Conservation (phyloP, 2,888 invertebrate species). For the Leucozona laternaria region DNA sequence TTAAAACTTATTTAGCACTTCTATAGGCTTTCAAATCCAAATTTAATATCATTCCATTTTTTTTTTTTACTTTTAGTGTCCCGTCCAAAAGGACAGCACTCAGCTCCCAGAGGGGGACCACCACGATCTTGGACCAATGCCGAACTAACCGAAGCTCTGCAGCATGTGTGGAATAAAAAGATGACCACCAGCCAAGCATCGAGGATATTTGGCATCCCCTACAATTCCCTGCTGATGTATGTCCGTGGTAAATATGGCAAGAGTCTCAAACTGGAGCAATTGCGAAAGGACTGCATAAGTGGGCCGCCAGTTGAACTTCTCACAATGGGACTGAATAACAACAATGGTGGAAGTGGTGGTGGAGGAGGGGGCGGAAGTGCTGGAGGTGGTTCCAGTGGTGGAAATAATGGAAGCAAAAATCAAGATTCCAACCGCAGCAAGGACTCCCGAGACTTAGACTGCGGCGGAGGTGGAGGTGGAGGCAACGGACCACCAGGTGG, state of each 20-base stretch:
- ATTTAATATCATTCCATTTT: neutral
- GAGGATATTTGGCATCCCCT: constrained; percentile 95
- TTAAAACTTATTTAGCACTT: too few relatives aligned
- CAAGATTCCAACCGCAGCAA: constrained; percentile 81
- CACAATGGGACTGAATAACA: constrained; percentile 86
- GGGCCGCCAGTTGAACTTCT: constrained; percentile 90
- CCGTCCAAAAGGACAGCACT: constrained; percentile 95
- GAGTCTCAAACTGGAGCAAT: constrained; percentile 93
- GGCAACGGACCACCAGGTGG: constrained; percentile 75
- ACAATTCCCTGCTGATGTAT: constrained; percentile 96
- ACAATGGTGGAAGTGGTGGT: constrained; percentile 45
- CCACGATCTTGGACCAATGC: constrained; percentile 97
- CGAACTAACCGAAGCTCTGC: constrained; percentile 94
- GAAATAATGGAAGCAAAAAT: constrained; percentile 75
- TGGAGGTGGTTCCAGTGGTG: constrained; percentile 65
- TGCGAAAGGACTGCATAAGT: constrained; percentile 94
- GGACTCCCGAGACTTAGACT: constrained; percentile 78
- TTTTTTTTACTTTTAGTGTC: constrained; percentile 85
- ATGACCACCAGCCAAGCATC: constrained; percentile 97
- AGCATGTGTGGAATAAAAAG: constrained; percentile 97
- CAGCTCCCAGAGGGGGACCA: constrained; percentile 94
- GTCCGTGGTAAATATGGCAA: constrained; percentile 97
- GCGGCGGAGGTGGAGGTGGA: constrained; percentile 76
- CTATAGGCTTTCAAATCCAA: neutral
- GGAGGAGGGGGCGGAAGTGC: constrained; percentile 29